A percentile compares a stretch with the other conserved stretches of the same genome.
Conservation (phyloP, 2,888 invertebrate genomes). For the Heliothis peltigera region DNA sequence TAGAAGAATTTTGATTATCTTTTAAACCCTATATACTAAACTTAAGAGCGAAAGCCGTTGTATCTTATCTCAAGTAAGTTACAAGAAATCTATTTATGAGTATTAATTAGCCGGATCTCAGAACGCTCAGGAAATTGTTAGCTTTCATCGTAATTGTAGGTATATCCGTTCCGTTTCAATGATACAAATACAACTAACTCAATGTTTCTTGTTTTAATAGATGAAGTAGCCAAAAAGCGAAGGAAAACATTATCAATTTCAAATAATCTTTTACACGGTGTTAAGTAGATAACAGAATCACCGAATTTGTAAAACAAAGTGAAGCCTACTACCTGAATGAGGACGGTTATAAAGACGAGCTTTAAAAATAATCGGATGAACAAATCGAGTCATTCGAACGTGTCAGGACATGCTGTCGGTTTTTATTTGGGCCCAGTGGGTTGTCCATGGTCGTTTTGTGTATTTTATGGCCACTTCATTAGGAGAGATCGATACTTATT, state of each 20-base stretch:
- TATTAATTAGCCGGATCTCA: conserved; percentile 22
- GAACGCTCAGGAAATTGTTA: conserved; percentile 32
- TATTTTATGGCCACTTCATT: conserved; percentile 86
- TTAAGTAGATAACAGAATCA: conserved; percentile 74
- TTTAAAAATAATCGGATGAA: conserved; percentile 83
- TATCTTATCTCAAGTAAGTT: conserved; percentile 8
- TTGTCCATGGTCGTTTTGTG: conserved; percentile 83
- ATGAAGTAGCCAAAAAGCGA: conserved; percentile 11
- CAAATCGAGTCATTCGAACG: conserved; percentile 85
- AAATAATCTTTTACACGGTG: conserved; percentile 57
- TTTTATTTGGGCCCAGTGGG: conserved; percentile 83
- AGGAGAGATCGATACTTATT: conserved; percentile 75
- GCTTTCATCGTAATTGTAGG: conserved; percentile 40
- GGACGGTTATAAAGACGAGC: conserved; percentile 58
- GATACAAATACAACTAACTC: conserved; percentile 20
- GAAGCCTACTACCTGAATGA: conserved; percentile 73
- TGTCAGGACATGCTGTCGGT: conserved; percentile 85
- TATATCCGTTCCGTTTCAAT: conserved; percentile 20
- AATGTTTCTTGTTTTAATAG: background rate
- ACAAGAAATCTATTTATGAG: conserved; percentile 24
- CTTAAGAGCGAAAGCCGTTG: background rate
- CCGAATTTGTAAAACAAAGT: conserved; percentile 83
- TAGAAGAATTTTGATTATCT: conserved; percentile 40
- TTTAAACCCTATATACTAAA: background rate
- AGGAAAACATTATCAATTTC: conserved; percentile 38